Evolutionary conservation across 2,113 vertebrate genomes (phyloP).

Genomic region (Petrocephalus microphthalmus): DNA sequence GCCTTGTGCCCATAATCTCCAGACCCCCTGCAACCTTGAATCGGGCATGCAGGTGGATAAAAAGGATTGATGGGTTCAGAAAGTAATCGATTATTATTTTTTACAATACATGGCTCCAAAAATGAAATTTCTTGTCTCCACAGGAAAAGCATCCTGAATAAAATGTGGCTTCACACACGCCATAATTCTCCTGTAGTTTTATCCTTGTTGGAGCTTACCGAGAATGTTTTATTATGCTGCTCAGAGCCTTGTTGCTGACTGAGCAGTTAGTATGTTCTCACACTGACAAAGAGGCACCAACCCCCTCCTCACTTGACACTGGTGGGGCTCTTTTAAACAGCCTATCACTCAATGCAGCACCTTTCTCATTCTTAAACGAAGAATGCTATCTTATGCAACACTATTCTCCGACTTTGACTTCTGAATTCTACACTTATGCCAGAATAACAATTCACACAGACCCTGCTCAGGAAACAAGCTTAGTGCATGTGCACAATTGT

Average conservation of each 20-base stretch:
- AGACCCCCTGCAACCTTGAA: not conserved
- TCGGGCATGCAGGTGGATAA: not conserved
- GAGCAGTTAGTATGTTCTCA: not conserved
- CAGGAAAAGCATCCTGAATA: not conserved
- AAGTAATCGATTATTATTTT: not conserved
- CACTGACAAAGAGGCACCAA: not conserved
- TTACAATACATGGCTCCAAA: not conserved
- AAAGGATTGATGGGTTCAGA: not conserved
- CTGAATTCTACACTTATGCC: not conserved
- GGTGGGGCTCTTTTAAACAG: constrained; percentile 8
- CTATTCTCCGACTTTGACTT: not conserved
- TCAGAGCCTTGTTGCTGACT: constrained; percentile 28
- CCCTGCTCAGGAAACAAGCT: not conserved
- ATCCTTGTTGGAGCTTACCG: constrained; percentile 19
- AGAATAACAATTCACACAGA: not conserved
- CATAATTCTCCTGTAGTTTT: not conserved
- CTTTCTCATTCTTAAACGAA: not conserved
- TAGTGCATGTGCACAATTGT: not conserved
- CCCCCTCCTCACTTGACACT: constrained; percentile 9
- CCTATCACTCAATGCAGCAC: not conserved
- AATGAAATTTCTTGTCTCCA: not conserved
- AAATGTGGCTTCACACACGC: not conserved
- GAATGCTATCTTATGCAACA: not conserved
- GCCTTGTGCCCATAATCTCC: not conserved
- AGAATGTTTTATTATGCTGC: constrained; percentile 26